Evolutionary conservation across 2,888 invertebrate species (phyloP).

Genomic region (Busseola fusca): DNA sequence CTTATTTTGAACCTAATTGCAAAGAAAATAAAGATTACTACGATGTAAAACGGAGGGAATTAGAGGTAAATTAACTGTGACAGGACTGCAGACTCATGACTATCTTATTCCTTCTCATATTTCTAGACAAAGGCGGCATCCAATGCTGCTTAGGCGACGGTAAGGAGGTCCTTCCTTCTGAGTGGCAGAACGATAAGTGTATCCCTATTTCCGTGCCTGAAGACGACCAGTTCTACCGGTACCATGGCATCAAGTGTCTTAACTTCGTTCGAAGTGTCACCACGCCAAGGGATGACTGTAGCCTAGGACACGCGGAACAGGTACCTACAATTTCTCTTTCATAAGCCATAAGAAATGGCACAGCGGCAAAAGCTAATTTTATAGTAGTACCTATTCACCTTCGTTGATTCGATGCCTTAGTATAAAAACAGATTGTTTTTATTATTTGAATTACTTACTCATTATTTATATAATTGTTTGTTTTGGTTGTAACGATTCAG

Average conservation of each 20-base stretch:
- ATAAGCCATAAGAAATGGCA: neutral
- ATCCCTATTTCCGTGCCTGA: slow-evolving; percentile 89
- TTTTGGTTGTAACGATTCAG: no score
- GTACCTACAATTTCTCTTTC: slow-evolving; percentile 70
- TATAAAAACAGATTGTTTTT: no score
- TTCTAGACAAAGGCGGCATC: slow-evolving; percentile 84
- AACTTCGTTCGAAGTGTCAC: slow-evolving; percentile 90
- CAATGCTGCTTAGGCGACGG: slow-evolving; percentile 87
- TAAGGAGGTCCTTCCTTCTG: slow-evolving; percentile 77
- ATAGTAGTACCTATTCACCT: neutral
- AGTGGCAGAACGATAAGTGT: slow-evolving; percentile 89
- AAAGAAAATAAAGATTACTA: neutral
- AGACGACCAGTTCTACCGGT: slow-evolving; percentile 87
- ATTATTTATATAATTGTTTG: no score
- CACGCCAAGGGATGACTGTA: slow-evolving; percentile 87
- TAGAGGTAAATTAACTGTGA: neutral
- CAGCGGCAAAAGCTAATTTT: neutral
- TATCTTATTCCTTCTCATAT: neutral
- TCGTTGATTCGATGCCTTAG: neutral
- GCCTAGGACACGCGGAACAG: slow-evolving; percentile 89
- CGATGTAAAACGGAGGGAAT: neutral
- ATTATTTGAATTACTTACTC: no score
- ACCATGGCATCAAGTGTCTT: slow-evolving; percentile 87
- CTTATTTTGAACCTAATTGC: neutral
- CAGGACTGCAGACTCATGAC: neutral